Evolutionary conservation across 2,888 invertebrate genomes (phyloP).

Genomic region (Thyatira batis): DNA sequence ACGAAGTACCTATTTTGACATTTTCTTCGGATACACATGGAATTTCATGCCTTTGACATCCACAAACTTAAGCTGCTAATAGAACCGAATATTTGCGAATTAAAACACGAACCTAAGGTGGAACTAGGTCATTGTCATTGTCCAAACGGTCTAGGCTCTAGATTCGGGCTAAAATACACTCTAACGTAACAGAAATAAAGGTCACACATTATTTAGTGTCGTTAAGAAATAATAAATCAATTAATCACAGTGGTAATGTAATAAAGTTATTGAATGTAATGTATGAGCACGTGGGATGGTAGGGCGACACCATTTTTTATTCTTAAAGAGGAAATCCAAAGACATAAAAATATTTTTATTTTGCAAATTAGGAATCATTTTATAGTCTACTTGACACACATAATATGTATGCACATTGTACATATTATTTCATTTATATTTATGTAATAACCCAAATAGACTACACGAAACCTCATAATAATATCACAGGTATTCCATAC

Average conservation of each 20-base stretch:
- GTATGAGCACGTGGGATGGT: conserved; percentile 35
- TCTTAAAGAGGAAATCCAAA: background rate
- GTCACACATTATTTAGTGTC: background rate
- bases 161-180: background rate
- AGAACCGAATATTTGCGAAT: background rate
- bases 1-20: too few species aligned
- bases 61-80: background rate
- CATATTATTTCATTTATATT: too few species aligned
- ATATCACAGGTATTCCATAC: too few species aligned
- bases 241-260: conserved; percentile 45
- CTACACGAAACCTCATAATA: too few species aligned
- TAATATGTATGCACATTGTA: too few species aligned
- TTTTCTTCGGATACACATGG: too few species aligned
- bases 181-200: background rate
- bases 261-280: conserved; percentile 36
- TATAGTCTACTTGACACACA: too few species aligned
- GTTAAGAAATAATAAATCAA: conserved; percentile 33
- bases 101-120: background rate
- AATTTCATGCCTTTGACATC: background rate
- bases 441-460: too few species aligned
- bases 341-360: too few species aligned
- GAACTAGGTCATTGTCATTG: background rate
- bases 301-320: background rate
- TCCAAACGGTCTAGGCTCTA: background rate
- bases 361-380: too few species aligned